Base-by-base conservation (phyloP, 2,888 invertebrate genomes). In the Formica aserva region DNA sequence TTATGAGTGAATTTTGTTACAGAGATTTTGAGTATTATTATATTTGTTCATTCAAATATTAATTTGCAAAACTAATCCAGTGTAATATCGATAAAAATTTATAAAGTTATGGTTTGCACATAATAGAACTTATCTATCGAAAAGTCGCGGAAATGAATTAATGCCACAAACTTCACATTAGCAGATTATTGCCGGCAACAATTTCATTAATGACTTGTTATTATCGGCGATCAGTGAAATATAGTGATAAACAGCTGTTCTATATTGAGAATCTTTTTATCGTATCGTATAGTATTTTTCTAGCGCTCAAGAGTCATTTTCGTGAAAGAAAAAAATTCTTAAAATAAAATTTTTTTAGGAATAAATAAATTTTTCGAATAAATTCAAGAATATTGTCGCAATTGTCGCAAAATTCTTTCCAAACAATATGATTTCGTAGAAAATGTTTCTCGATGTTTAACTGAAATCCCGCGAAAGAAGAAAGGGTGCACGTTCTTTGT, bases 401-500 rank as follows among this genome's bases (percentile, higher is more conserved):
- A 29, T 57, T 5, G n/a, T 74, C 4, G 13, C 26, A 38, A 22
- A 3, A 41, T 67, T 55, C 1, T 77, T 15, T 22, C 5, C 22
- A 15, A 26, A 67, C 29, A 11, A 57, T 15, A 29, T n/a, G 15
- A 6, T 4, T 35, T 55, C n/a, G 15, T 32, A 69, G 2, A 32
- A 4, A 29, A 69, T 45, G 4, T 41, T 41, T 67, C 71, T 32
- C 45, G 26, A 18, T 45, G 32, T 57, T 60, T 71, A 69, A n/a
- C n/a, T 60, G 35, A 32, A 55, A 69, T 71, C 69, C 38, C 60
- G 65, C 74, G 52, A 74, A 67, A 66, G 74, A 82, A 65, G 67
- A 80, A 85, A 85, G 83, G 75, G 35, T 57, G 66, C 48, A 69
- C 60, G 77, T 86, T 65, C 90, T 90, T 90, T 89, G 88, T 90